Conservation (phyloP, 2,888 invertebrate species). For the Caenorhabditis macrosperma region DNA sequence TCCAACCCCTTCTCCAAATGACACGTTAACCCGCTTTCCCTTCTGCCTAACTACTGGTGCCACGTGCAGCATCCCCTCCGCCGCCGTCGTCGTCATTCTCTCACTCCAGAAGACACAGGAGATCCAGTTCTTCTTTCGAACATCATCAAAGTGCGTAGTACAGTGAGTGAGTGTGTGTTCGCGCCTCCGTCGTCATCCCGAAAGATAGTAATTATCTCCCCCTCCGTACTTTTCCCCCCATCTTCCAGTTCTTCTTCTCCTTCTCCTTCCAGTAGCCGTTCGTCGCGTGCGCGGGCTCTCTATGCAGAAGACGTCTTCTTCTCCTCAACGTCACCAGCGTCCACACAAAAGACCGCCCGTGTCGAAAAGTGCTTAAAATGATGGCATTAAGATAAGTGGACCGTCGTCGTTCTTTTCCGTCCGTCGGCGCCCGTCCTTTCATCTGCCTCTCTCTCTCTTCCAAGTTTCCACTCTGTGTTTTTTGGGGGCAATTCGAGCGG, state of each 20-base stretch:
- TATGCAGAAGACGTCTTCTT: no score
- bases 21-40: not conserved
- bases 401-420: slow-evolving; percentile 1
- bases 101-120: slow-evolving; percentile 10
- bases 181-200: slow-evolving; percentile 17
- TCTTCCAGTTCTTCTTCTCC: slow-evolving; percentile 11
- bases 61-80: slow-evolving; percentile 1
- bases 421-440: slow-evolving; percentile 14
- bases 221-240: not conserved
- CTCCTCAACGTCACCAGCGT: not conserved
- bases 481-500: slow-evolving; percentile 48
- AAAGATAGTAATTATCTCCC: slow-evolving; percentile 49
- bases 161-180: slow-evolving; percentile 30
- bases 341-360: slow-evolving; percentile 30
- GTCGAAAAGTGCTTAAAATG: slow-evolving; percentile 59
- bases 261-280: not conserved
- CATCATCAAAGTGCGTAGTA: slow-evolving; percentile 48
- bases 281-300: not conserved
- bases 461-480: slow-evolving; percentile 12
- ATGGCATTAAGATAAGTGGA: slow-evolving; percentile 56
- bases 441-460: slow-evolving; percentile 12
- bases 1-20: not conserved
- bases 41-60: slow-evolving; percentile 9
- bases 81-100: no score
- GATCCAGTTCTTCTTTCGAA: slow-evolving; percentile 12